phyloP scores from a whole-genome alignment of 2,113 vertebrate genomes.

The Tichodroma muraria region DNA sequence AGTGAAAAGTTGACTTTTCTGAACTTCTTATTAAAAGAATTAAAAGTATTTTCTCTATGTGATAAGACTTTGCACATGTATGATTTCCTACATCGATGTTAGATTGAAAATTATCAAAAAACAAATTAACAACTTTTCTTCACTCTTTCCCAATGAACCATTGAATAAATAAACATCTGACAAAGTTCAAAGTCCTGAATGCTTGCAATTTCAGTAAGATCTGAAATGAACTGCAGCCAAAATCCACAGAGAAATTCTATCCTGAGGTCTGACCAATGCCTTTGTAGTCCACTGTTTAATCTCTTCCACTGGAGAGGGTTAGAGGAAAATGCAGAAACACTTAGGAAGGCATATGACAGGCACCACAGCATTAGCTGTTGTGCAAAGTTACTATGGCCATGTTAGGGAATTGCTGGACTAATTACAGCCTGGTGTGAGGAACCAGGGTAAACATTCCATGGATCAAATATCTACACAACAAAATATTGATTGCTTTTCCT shows the following conservation, averaged over 20 bases:
- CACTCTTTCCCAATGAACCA: background rate
- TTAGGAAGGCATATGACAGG: background rate
- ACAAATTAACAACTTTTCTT: background rate
- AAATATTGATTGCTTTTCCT: background rate
- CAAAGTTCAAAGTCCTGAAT: background rate
- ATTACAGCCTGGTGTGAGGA: background rate
- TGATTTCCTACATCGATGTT: background rate
- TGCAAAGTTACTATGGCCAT: background rate
- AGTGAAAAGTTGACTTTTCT: background rate
- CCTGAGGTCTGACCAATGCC: background rate
- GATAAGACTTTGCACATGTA: background rate
- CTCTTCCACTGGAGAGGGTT: background rate
- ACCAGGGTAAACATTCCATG: background rate
- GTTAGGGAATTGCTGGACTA: background rate
- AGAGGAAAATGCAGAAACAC: background rate
- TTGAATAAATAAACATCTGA: background rate
- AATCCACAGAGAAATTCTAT: background rate
- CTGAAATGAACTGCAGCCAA: background rate
- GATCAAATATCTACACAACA: background rate
- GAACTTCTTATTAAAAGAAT: background rate
- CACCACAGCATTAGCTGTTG: background rate
- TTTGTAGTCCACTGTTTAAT: background rate
- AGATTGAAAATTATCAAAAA: background rate
- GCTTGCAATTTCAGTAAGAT: background rate
- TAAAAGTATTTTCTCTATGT: background rate